Conservation (phyloP, 2,113 vertebrate genomes). For the Campylomormyrus numenius region DNA sequence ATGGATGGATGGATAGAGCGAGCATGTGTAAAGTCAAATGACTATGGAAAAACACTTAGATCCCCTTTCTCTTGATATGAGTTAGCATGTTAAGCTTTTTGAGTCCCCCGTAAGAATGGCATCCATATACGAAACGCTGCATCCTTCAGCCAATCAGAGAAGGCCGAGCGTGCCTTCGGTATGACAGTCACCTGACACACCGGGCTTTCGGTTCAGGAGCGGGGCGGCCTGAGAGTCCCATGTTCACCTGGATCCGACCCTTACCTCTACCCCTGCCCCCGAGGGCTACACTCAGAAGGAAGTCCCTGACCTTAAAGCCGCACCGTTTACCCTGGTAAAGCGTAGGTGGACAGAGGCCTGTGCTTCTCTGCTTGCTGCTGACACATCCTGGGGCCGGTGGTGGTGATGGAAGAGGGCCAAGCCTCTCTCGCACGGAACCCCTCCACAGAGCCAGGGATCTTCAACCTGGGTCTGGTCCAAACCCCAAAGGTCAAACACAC, state of each 20-base stretch:
- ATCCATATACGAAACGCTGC: not conserved
- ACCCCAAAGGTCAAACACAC: conserved; percentile 29
- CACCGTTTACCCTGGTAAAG: not conserved
- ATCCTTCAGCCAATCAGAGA: not conserved
- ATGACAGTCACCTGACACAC: not conserved
- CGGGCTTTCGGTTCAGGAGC: not conserved
- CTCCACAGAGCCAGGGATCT: conserved; percentile 46
- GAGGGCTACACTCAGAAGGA: not conserved
- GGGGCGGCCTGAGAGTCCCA: not conserved
- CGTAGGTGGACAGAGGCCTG: conserved; percentile 9
- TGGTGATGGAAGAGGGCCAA: conserved; percentile 36
- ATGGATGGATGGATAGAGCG: not conserved
- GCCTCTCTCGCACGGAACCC: conserved; percentile 48
- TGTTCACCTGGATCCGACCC: not conserved
- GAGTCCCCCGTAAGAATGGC: not conserved
- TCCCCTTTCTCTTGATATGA: not conserved
- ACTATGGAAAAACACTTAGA: not conserved
- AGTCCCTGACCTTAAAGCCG: not conserved
- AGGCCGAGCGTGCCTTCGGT: not conserved
- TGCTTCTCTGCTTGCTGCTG: conserved; percentile 30
- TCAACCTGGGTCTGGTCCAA: conserved; percentile 36
- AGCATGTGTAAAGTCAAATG: not conserved
- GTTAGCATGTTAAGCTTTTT: not conserved
- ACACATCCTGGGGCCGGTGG: conserved; percentile 37
- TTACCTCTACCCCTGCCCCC: not conserved